These are phyloP conservation scores for Lynx canadensis DNA, from an alignment of 2,113 vertebrate genomes.

Conservation along the genomic window DNA sequence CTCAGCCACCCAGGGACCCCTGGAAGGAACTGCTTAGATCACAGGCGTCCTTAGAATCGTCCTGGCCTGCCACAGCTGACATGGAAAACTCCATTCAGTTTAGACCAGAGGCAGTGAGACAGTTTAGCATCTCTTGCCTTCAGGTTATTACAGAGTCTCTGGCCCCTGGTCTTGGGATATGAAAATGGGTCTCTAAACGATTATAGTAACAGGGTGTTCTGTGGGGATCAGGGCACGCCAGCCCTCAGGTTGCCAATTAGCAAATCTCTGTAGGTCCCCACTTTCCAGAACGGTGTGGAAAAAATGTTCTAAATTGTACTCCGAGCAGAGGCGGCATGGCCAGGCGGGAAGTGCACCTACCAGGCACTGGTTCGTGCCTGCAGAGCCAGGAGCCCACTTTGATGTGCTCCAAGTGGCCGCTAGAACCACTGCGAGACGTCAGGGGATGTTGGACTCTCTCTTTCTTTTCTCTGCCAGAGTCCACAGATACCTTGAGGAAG, in stretches of 20 bases:
- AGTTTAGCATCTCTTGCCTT: conserved; percentile 47
- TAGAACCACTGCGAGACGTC: not conserved
- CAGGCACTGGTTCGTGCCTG: not conserved
- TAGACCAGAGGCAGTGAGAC: not conserved
- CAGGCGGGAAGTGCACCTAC: accelerated
- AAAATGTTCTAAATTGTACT: not conserved
- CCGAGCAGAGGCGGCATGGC: not conserved
- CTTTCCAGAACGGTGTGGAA: conserved; percentile 21
- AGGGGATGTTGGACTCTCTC: not conserved
- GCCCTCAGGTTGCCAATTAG: conserved; percentile 45
- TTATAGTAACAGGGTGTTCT: conserved; percentile 50
- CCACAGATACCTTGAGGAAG: accelerated
- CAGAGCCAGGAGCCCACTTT: conserved; percentile 4
- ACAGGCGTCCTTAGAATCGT: not conserved
- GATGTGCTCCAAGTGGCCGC: not conserved
- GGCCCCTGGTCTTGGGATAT: conserved; percentile 12
- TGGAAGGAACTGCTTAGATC: not conserved
- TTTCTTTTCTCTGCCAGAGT: not conserved
- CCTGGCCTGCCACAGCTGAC: not conserved
- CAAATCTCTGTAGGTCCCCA: conserved; percentile 14
- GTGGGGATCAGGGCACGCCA: conserved; percentile 5
- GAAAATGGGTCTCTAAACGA: conserved; percentile 53
- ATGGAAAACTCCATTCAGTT: not conserved
- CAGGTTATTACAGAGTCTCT: not conserved
- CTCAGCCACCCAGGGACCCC: too few species aligned